Percentiles rank a stretch among this genome's conserved stretches.
phyloP scores from a whole-genome alignment of 2,888 invertebrate genomes.

The Agrochola lota region DNA sequence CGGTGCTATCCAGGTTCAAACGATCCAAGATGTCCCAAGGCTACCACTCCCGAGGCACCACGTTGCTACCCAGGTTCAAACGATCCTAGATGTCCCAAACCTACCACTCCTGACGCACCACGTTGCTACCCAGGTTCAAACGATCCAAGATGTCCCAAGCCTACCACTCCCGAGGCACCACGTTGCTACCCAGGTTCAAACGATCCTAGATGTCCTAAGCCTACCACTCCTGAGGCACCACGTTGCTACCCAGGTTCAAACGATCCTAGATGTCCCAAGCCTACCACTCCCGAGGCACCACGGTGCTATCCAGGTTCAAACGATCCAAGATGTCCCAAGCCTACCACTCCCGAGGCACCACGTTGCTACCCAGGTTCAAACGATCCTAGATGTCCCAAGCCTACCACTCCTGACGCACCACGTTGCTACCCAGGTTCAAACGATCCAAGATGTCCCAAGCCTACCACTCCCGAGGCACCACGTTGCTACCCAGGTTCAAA shows the following conservation, averaged over 20 bases:
- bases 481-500: conserved; percentile 70
- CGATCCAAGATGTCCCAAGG: too few species aligned
- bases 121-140: too few species aligned
- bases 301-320: conserved; percentile 7
- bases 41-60: too few species aligned
- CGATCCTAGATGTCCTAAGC: conserved; percentile 25
- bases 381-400: conserved; percentile 7
- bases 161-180: conserved; percentile 58
- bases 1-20: too few species aligned
- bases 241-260: conserved; percentile 17
- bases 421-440: conserved; percentile 13
- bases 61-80: too few species aligned
- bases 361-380: conserved; percentile 32
- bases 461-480: conserved; percentile 54
- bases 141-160: conserved; percentile 26
- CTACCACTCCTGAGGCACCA: too few species aligned
- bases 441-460: not conserved
- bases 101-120: too few species aligned
- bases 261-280: not conserved
- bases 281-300: conserved; percentile 5
- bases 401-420: conserved; percentile 57
- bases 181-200: conserved; percentile 27
- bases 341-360: conserved; percentile 50
- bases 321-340: conserved; percentile 1
- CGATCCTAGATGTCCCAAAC: too few species aligned